Conservation (phyloP, 35 echinoderm and acorn worm genomes). For the Ophioderma brevispina region DNA sequence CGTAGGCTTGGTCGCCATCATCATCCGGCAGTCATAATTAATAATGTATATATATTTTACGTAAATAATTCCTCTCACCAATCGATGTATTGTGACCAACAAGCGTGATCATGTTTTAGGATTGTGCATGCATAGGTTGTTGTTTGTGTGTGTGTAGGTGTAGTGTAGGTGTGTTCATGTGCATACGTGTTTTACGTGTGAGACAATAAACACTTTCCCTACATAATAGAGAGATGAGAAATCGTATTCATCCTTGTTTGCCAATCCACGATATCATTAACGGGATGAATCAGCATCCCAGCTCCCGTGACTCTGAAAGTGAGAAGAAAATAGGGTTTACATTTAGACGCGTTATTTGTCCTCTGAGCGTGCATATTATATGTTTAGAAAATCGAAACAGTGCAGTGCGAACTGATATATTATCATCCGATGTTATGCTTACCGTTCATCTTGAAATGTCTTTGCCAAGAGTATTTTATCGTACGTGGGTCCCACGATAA, state of each 20-base stretch:
- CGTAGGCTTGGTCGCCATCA: no score
- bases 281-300: background rate
- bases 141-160: no score
- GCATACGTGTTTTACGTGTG: no score
- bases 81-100: no score
- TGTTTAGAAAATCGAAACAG: background rate
- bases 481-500: background rate
- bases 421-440: background rate
- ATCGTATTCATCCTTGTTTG: background rate
- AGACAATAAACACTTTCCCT: no score
- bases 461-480: background rate
- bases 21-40: no score
- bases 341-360: no score
- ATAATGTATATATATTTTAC: no score
- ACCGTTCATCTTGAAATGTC: background rate
- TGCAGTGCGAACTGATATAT: background rate
- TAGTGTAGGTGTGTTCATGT: no score
- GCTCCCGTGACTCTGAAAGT: background rate
- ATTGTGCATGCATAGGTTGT: no score
- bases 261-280: background rate
- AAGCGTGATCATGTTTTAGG: no score
- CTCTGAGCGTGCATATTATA: background rate
- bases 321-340: background rate
- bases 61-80: no score
- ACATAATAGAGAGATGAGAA: background rate